Base-by-base conservation (phyloP, 2,888 invertebrate species). In the Oscheius sp. region DNA sequence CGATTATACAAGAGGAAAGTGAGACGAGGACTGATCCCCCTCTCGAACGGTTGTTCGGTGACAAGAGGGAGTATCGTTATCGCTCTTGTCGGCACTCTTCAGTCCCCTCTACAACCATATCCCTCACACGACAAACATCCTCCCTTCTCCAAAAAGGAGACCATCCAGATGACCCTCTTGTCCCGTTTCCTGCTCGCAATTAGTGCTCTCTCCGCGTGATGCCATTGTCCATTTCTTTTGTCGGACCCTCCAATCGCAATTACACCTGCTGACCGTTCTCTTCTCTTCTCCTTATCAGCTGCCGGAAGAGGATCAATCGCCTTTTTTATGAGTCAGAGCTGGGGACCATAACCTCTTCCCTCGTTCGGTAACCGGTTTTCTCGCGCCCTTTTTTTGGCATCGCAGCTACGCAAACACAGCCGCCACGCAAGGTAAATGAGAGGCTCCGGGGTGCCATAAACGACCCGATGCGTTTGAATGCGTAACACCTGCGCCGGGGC, bases 391-490 rank as follows among this genome's bases (percentile, higher is more conserved):
- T 66, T n/a, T 66, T 66, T 49, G 52, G 66, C 49, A 66, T n/a
- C 21, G 49, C 66, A 52, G 66, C 66, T 66, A 66, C 52, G 52
- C 66, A 66, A 66, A 66, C 52, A 66, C 49, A 27, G 49, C 66
- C 61, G 43, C 41, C 43, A 43, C 41, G 66, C 29, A 66, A 52
- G 66, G 66, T 66, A 66, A 66, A 66, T 66, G 66, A 66, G 66
- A 66, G 66, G 66, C 66, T 66, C 43, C 61, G 61, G 61, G 49
- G 49, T 66, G 66, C 66, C 66, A 66, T 66, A 66, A 66, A 66
- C 66, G 66, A 66, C 52, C 52, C 27, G 49, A 29, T 46, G 23
- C 66, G 27, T 66, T 66, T 66, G 66, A 66, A 66, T 66, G 35
- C 66, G 66, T 66, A 66, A 66, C 66, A 66, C 66, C 66, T 66